Evolutionary conservation across 2,113 vertebrate genomes (phyloP), one percentile per base, ranked within the genome.

Genomic region (Gorsachius goisagi): DNA sequence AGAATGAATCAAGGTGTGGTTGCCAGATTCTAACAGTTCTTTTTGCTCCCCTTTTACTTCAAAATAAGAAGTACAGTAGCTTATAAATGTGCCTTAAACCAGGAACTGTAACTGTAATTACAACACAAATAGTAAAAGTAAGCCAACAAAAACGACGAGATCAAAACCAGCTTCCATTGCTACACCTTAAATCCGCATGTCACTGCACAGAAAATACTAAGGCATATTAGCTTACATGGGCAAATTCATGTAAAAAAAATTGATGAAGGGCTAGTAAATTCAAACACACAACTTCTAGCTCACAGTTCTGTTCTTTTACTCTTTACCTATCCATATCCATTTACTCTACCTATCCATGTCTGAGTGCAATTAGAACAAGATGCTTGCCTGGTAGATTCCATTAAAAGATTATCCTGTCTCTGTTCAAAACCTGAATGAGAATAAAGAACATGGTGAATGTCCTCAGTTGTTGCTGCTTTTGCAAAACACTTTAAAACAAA

Each of bases 1-100:
- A 92, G 91, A 97, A 95, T 96, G 97, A 97, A 96, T 96, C 97
- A 98, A 98, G 98, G 98, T 98, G 98, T 97, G 97, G 97, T 89
- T 98, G 95, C 96, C 45, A 97, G 97, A 97, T 98, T 97, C 93
- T 97, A 92, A 52, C 73, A 67, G 45, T 77, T 90, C 67, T 80
- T 88, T 95, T 93, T 95, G n/a, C 60, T 75, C 17, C 37, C 22
- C 15, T 86, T 91, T 41, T 80, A 30, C 58, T 78, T 92, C 60
- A 90, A 85, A 95, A 96, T 84, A 93, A 75, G 87, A 96, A 93
- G 30, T 71, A 90, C 39, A 84, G 53, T 77, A 45, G 50, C 35
- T 96, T 91, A 83, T 79, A 86, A 79, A 86, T 47, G 47, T 67
- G 33, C 64, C 78, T 17, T 85, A 88, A 93, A 91, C 13, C 33